These are phyloP conservation scores for Daphoenositta chrysoptera DNA, from an alignment of 2,113 vertebrate genomes.

Conservation along the genomic window DNA sequence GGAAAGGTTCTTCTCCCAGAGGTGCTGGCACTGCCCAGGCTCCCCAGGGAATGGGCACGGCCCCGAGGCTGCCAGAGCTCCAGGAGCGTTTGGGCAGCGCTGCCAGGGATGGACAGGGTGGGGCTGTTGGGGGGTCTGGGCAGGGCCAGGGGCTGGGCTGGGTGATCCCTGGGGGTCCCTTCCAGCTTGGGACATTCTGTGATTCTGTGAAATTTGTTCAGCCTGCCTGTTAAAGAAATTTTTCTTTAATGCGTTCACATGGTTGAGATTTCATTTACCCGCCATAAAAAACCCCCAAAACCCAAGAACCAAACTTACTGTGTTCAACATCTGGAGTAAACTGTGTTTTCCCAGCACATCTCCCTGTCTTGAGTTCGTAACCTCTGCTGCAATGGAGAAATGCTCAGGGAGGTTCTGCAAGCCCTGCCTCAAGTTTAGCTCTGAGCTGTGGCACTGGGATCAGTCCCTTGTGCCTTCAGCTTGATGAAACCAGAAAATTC, in stretches of 20 bases:
- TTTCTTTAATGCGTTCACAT: neutral
- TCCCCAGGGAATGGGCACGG: neutral
- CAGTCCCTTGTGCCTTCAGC: neutral
- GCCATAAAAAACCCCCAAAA: neutral
- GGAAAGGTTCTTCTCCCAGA: neutral
- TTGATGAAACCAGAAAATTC: neutral
- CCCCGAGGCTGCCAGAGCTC: neutral
- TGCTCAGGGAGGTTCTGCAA: neutral
- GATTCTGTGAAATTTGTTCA: neutral
- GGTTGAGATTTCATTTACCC: neutral
- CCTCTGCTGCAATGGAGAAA: neutral
- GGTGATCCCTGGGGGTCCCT: neutral
- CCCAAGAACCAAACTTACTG: neutral
- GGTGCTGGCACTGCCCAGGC: neutral
- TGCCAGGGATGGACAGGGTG: neutral
- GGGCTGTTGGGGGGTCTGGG: neutral
- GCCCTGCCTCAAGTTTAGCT: neutral
- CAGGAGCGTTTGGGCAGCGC: neutral
- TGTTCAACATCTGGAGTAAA: neutral
- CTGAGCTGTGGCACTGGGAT: neutral
- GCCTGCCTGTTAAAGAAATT: neutral
- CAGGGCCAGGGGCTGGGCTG: fast-evolving
- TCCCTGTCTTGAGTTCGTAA: neutral
- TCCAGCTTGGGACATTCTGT: neutral
- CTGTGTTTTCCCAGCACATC: neutral